These are phyloP conservation scores for Oreortyx pictus DNA, from an alignment of 2,797 vertebrate species.

Conservation along the genomic window DNA sequence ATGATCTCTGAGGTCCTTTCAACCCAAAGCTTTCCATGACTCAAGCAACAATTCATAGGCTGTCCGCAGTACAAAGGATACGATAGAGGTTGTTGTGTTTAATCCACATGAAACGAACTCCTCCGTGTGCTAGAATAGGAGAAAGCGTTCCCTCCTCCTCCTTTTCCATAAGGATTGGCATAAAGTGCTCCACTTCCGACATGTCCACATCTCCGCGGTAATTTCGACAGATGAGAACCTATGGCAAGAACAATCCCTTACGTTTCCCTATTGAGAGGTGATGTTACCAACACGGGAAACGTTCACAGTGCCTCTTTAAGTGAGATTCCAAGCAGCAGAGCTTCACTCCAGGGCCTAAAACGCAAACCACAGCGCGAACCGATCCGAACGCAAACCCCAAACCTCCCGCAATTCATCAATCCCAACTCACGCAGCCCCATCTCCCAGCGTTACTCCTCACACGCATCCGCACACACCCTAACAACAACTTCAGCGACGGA, in stretches of 20 bases:
- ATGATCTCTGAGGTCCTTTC: no score
- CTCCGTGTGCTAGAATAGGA: constrained; percentile 94
- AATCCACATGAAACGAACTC: constrained; percentile 99
- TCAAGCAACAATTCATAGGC: fast-evolving
- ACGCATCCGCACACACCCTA: fast-evolving
- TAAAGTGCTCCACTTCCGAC: constrained; percentile 98
- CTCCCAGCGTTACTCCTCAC: neutral
- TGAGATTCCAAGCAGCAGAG: fast-evolving
- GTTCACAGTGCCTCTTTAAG: fast-evolving
- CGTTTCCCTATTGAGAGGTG: fast-evolving
- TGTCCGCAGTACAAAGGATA: constrained; percentile 80
- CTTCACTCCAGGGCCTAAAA: fast-evolving
- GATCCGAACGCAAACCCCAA: fast-evolving
- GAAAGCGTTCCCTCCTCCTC: constrained; percentile 95
- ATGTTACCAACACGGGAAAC: fast-evolving
- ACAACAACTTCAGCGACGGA: fast-evolving
- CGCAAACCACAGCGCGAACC: fast-evolving
- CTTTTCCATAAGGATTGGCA: constrained; percentile 97
- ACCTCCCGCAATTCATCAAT: no score
- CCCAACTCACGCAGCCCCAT: no score
- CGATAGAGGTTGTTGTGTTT: constrained; percentile 98
- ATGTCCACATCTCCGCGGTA: constrained; percentile 99
- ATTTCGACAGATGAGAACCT: constrained; percentile 98
- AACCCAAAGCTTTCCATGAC: no score
- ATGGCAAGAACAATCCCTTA: fast-evolving